A percentile compares a stretch with the other conserved stretches of the same genome.
Conservation (phyloP, 2,888 invertebrate genomes). For the Pyrrhosoma nymphula region DNA sequence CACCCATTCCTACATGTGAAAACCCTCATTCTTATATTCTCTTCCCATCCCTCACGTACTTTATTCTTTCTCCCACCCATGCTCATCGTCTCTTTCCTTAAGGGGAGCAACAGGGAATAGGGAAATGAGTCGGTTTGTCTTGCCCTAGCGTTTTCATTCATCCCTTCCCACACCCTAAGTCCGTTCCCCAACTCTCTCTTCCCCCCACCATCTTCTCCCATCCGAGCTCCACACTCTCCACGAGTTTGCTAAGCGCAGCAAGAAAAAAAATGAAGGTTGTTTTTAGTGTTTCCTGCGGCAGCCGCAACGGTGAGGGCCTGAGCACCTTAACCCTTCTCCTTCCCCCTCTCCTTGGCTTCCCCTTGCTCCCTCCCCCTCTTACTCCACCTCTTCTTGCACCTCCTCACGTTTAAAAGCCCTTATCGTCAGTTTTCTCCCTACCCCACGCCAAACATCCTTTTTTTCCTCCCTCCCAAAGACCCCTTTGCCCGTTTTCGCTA, state of each 20-base stretch:
- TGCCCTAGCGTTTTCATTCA: neutral
- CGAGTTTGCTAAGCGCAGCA: neutral
- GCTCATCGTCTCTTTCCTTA: neutral
- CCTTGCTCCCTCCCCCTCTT: neutral
- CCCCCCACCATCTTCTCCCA: neutral
- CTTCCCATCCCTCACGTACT: neutral
- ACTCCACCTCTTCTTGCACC: neutral
- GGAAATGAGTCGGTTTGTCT: slow-evolving; percentile 39
- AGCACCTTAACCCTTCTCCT: neutral
- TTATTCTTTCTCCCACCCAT: neutral
- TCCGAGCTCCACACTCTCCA: neutral
- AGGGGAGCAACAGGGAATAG: neutral
- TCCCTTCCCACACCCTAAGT: neutral
- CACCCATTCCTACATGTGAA: neutral
- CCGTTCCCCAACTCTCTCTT: neutral
- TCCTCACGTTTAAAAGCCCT: slow-evolving; percentile 23
- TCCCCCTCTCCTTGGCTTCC: no score
- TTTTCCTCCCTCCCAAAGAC: neutral
- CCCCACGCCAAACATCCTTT: neutral
- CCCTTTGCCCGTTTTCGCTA: neutral
- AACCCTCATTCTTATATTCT: neutral
- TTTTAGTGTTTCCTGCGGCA: slow-evolving; percentile 29
- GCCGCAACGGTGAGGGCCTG: neutral
- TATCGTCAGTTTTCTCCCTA: slow-evolving; percentile 29
- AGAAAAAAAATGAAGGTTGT: neutral